Conservation (phyloP, 2,797 vertebrate genomes). For the Sebastiscus albofasciatus region DNA sequence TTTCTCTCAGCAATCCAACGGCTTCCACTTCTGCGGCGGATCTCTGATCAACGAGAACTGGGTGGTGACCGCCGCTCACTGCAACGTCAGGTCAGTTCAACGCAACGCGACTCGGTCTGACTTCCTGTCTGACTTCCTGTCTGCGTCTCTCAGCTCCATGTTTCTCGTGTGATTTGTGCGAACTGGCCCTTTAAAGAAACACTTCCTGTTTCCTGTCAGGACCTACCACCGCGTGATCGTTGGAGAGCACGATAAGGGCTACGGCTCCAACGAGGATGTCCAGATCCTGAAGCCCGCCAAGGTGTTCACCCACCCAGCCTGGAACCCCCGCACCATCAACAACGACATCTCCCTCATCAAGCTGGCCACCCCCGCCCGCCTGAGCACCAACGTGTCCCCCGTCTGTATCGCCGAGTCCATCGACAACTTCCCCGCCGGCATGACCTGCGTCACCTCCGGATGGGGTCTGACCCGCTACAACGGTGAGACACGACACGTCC, state of each 20-base stretch:
- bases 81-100: conserved; percentile 62
- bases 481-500: conserved; percentile 36
- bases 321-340: conserved; percentile 77
- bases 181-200: background rate
- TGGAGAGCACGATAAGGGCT: conserved; percentile 84
- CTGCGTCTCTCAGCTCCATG: background rate
- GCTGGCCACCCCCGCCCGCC: conserved; percentile 71
- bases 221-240: conserved; percentile 84
- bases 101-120: background rate
- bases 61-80: conserved; percentile 85
- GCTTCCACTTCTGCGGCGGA: conserved; percentile 85
- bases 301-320: conserved; percentile 87
- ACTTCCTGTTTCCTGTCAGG: conserved; percentile 59
- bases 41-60: conserved; percentile 85
- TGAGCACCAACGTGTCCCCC: conserved; percentile 70
- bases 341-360: conserved; percentile 88
- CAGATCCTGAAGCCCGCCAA: conserved; percentile 81
- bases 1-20: conserved; percentile 74
- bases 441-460: conserved; percentile 79
- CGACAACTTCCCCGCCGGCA: conserved; percentile 72
- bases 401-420: conserved; percentile 76
- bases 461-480: conserved; percentile 82
- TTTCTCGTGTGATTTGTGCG: background rate
- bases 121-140: background rate
- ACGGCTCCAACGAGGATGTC: conserved; percentile 36